Evolutionary conservation across 2,888 invertebrate genomes (phyloP), one percentile per base, ranked within the genome.

Genomic region (Schizotus pectinicornis): DNA sequence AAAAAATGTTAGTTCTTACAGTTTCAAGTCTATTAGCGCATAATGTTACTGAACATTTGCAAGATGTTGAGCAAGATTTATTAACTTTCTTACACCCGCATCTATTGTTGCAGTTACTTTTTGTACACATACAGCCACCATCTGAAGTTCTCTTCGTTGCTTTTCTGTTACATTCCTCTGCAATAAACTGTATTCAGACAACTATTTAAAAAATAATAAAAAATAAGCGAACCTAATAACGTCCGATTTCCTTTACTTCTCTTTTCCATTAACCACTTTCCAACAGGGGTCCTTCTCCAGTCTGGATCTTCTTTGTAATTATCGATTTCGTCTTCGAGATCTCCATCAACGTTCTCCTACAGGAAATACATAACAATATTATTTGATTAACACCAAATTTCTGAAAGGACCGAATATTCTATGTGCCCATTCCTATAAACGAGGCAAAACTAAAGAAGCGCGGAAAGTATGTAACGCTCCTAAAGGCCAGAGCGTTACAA

Each of bases 221-320:
- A 22, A 22, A 3, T 22, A 22, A 22, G 5, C 5, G 5, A 3
- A 22, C 22, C 22, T 5, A 22, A 22, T 5, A 22, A 22, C 51
- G 57, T 0, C 47, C 11, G 7, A 61, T 37, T 2, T 38, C 49
- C 31, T 59, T 14, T 32, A 64, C 32, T 53, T 51, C 11, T 62
- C 69, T 51, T 69, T 8, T 65, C 60, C 7, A 71, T 8, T 1
- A 74, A 46, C 36, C 73, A 57, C 52, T 82, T 86, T 51, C 82
- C 85, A 0, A 89, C 74, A 0, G 90, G 90, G 1, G 90, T 89
- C 35, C 84, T 84, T 33, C 78, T 79, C 90, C 90, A 90, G 69
- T 90, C 90, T 0, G 90, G 90, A 74, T 90, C 90, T 3, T 78
- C 78, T 31, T 75, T 70, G 0, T 68, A 46, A 63, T 84, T 80